Conservation (phyloP, 2,888 invertebrate genomes). For the Aromia moschata region DNA sequence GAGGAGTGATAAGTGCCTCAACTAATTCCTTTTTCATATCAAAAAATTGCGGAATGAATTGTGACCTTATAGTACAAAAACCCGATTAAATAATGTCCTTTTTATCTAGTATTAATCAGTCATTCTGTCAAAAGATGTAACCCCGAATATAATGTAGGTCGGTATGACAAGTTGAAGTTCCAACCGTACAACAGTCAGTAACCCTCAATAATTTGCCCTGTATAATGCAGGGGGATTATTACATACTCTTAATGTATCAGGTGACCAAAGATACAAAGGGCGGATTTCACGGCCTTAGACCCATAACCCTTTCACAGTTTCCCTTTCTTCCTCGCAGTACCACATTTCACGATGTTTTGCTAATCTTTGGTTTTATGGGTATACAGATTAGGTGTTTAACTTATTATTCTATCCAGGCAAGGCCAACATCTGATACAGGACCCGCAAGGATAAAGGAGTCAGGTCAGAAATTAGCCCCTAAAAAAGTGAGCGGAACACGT, state of each 20-base stretch:
- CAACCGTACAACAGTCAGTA: constrained; percentile 35
- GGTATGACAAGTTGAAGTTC: constrained; percentile 32
- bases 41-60: too few relatives aligned
- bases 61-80: too few relatives aligned
- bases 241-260: constrained; percentile 47
- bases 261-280: constrained; percentile 45
- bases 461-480: constrained; percentile 33
- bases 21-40: too few relatives aligned
- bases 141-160: not conserved
- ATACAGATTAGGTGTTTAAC: constrained; percentile 49
- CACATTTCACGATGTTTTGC: constrained; percentile 45
- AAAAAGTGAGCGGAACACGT: constrained; percentile 34
- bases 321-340: constrained; percentile 30
- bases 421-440: constrained; percentile 39
- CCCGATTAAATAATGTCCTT: too few relatives aligned
- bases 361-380: constrained; percentile 48
- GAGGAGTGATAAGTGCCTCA: too few relatives aligned
- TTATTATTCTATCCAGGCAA: constrained; percentile 44
- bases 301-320: constrained; percentile 37
- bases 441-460: constrained; percentile 33
- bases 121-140: not conserved
- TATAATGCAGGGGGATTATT: constrained; percentile 48
- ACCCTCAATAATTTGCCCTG: constrained; percentile 45
- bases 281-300: constrained; percentile 46
- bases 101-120: too few relatives aligned